Evolutionary conservation across 2,888 invertebrate species (phyloP).

Genomic region (Drosophila rubida): DNA sequence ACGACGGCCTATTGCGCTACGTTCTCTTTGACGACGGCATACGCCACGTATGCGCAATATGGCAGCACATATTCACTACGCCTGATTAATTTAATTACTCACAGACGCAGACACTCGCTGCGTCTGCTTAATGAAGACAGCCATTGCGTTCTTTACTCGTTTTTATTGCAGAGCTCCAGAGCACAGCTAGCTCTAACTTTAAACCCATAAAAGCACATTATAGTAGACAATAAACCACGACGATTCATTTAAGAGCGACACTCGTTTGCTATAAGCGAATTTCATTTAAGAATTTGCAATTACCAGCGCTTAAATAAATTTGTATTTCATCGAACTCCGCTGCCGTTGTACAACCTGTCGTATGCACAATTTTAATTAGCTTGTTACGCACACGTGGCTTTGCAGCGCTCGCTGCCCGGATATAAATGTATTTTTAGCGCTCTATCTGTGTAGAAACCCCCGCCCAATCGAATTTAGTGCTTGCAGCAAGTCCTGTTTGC

Average conservation of each 20-base stretch:
- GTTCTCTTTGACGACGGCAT: conserved; percentile 3
- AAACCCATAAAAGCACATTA: background rate
- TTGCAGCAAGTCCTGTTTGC: too few relatives aligned
- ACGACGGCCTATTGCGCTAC: conserved; percentile 27
- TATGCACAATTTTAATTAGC: conserved; percentile 51
- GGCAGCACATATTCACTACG: conserved; percentile 30
- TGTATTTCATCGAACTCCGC: background rate
- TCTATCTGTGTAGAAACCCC: conserved; percentile 19
- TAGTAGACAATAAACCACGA: background rate
- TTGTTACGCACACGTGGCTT: conserved; percentile 14
- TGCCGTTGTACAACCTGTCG: conserved; percentile 44
- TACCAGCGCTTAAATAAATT: background rate
- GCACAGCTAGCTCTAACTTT: background rate
- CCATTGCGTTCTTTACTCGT: conserved; percentile 34
- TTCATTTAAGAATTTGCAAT: background rate
- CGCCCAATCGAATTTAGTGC: conserved; percentile 7
- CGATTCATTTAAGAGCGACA: too few relatives aligned
- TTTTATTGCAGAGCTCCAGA: conserved; percentile 15
- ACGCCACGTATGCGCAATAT: conserved; percentile 36
- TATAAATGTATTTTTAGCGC: conserved; percentile 44
- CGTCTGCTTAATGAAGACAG: conserved; percentile 46
- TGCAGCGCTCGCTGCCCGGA: conserved; percentile 33
- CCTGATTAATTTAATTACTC: conserved; percentile 54
- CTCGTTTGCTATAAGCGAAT: too few relatives aligned
- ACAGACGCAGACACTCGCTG: conserved; percentile 22